Conservation (phyloP, 2,797 vertebrate species). For the Pelochelys cantorii region DNA sequence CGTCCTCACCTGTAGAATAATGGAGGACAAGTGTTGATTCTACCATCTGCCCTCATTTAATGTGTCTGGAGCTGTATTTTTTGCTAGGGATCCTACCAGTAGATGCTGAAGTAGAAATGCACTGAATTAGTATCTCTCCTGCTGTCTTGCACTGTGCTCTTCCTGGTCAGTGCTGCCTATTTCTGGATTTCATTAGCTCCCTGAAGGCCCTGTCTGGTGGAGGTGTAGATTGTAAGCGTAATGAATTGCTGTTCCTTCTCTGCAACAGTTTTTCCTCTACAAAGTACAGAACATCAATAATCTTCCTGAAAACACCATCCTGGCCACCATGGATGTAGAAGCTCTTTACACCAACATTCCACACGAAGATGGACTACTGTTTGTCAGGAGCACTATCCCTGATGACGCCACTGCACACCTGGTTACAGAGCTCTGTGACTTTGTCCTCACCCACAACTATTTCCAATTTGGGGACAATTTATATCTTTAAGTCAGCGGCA, state of each 20-base stretch:
- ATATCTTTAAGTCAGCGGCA: too few relatives aligned
- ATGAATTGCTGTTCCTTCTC: conserved; percentile 13
- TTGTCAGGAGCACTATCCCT: too few relatives aligned
- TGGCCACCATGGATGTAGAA: too few relatives aligned
- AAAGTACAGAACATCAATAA: not conserved
- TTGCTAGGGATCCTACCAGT: not conserved
- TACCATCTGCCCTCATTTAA: not conserved
- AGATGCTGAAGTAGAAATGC: not conserved
- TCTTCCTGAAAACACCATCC: too few relatives aligned
- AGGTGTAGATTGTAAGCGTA: not conserved
- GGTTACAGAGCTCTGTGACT: too few relatives aligned
- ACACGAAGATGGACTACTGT: too few relatives aligned
- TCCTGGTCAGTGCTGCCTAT: not conserved
- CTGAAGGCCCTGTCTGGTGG: conserved; percentile 7
- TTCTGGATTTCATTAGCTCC: not conserved
- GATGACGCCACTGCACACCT: too few relatives aligned
- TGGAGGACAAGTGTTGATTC: too few relatives aligned
- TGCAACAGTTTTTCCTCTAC: conserved; percentile 44
- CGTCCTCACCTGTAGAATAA: not conserved
- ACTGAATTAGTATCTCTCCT: not conserved
- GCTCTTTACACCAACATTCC: too few relatives aligned
- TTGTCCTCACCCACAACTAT: too few relatives aligned
- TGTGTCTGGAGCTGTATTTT: not conserved
- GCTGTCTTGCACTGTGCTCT: not conserved
- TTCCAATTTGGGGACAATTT: too few relatives aligned